Evolutionary conservation across 2,797 vertebrate genomes (phyloP).

Genomic region (Neosilurus mollespiculum): DNA sequence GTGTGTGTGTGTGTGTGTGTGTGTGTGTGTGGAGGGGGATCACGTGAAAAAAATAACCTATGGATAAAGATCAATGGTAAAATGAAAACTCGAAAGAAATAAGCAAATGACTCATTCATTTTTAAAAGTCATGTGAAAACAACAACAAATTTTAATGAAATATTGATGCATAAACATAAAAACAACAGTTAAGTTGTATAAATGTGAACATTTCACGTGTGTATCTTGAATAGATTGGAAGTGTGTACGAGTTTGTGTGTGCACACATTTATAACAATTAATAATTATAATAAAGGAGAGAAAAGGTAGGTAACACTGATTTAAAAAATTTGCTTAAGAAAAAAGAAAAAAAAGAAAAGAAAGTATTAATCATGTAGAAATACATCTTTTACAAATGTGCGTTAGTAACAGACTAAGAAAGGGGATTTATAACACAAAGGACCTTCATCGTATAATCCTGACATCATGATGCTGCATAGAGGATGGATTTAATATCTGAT

Average conservation of each 20-base stretch:
- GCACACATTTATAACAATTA: no score
- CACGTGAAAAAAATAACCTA: background rate
- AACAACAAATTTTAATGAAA: no score
- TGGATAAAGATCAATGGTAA: background rate
- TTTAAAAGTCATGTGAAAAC: background rate
- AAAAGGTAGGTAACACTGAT: no score
- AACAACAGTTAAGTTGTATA: background rate
- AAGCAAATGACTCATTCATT: background rate
- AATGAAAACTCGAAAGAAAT: background rate
- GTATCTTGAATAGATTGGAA: background rate
- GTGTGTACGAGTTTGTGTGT: background rate
- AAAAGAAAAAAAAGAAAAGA: no score
- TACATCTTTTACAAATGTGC: background rate
- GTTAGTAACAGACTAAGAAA: background rate
- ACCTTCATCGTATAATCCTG: background rate
- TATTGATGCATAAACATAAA: background rate
- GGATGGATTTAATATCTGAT: background rate
- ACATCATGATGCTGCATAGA: background rate
- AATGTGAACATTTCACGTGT: background rate
- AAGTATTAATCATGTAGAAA: no score
- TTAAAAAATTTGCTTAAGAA: no score
- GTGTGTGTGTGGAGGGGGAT: background rate
- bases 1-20: no score
- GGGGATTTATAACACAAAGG: background rate
- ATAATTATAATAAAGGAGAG: no score